Evolutionary conservation across 2,113 vertebrate genomes (phyloP).

Genomic region (Ceuthmochares aereus): DNA sequence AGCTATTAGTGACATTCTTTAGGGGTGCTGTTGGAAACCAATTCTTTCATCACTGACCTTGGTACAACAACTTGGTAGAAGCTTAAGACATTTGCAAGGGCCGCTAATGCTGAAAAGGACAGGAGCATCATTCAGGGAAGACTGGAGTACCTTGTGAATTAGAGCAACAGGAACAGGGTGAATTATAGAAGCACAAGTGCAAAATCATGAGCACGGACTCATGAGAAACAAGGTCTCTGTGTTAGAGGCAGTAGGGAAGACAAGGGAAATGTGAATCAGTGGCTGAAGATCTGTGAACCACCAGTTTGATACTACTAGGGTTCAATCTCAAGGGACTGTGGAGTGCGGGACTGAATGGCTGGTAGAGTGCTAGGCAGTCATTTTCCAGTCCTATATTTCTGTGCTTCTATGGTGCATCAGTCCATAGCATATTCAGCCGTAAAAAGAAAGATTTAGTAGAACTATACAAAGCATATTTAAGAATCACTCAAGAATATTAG

Average conservation of each 20-base stretch:
- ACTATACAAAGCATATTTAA: neutral
- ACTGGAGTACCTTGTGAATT: neutral
- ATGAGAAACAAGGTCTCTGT: neutral
- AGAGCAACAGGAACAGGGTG: neutral
- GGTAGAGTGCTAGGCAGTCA: neutral
- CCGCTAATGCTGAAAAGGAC: neutral
- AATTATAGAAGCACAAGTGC: neutral
- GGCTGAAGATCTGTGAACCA: neutral
- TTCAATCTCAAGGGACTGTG: neutral
- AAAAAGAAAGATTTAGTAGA: neutral
- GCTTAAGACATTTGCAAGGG: neutral
- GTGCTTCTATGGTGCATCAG: neutral
- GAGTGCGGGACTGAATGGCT: neutral
- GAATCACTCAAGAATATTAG: neutral
- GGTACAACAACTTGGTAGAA: neutral
- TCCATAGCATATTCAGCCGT: neutral
- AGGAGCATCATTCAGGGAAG: neutral
- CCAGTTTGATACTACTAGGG: neutral
- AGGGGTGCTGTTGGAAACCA: fast-evolving
- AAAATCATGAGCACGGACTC: neutral
- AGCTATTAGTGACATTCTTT: neutral
- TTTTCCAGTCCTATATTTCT: neutral
- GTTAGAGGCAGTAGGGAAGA: neutral
- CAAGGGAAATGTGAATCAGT: neutral
- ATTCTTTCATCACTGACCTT: neutral